Percentiles rank a stretch among this genome's conserved stretches.
Evolutionary conservation across 1,140 invertebrate genomes (phyloP).

Genomic region (Drosophila lacteicornis): DNA sequence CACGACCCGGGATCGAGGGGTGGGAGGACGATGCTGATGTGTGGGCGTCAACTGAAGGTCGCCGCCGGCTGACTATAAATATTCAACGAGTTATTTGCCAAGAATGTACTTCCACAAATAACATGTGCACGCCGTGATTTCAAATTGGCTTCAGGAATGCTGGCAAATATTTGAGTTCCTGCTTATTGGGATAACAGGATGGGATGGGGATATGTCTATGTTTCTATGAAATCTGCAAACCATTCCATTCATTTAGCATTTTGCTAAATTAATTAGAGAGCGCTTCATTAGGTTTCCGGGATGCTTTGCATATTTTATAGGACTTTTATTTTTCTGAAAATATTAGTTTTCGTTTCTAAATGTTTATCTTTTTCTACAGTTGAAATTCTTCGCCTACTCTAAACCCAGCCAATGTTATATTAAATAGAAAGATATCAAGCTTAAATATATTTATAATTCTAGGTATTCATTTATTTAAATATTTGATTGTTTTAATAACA

Average conservation of each 20-base stretch:
- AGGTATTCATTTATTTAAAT: too few relatives aligned
- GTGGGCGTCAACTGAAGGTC: slow-evolving; percentile 55
- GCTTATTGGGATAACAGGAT: not conserved
- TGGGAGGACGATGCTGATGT: not conserved
- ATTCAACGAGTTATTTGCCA: slow-evolving; percentile 54
- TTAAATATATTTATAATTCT: too few relatives aligned
- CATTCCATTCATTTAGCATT: not conserved
- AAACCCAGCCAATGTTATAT: too few relatives aligned
- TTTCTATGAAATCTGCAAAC: not conserved
- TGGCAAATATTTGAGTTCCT: slow-evolving; percentile 9
- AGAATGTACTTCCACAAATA: slow-evolving; percentile 32
- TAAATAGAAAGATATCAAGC: too few relatives aligned
- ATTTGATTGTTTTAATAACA: not conserved
- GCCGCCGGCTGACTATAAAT: slow-evolving; percentile 54
- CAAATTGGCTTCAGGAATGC: slow-evolving; percentile 11
- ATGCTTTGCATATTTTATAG: not conserved
- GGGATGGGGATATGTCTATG: not conserved
- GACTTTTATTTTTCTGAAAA: too few relatives aligned
- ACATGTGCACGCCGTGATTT: slow-evolving; percentile 22
- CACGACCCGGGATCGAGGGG: slow-evolving; percentile 11
- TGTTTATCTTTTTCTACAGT: too few relatives aligned
- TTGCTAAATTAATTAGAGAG: not conserved
- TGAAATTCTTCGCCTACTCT: too few relatives aligned
- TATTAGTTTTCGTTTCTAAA: too few relatives aligned
- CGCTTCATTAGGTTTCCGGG: not conserved